Percentiles rank a stretch among this genome's conserved stretches.
These are phyloP conservation scores for Lochmaea crataegi DNA, from an alignment of 2,888 invertebrate genomes.

Conservation along the genomic window DNA sequence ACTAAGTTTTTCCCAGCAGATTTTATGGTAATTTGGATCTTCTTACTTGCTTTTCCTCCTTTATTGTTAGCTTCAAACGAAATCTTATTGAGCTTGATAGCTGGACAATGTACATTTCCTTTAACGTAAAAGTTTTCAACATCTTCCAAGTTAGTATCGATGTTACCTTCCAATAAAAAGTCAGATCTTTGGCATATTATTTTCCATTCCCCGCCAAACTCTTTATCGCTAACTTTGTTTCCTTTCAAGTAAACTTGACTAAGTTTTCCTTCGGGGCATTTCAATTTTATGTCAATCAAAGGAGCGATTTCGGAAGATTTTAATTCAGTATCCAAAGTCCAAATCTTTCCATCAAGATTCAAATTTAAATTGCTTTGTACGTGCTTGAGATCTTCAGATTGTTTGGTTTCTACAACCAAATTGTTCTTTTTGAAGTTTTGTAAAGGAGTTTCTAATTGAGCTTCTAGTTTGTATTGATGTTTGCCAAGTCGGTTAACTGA, in stretches of 20 bases:
- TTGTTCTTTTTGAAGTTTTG: constrained; percentile 60
- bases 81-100: constrained; percentile 74
- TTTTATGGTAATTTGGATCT: constrained; percentile 73
- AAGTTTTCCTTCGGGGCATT: constrained; percentile 66
- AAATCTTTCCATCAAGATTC: constrained; percentile 71
- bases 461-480: constrained; percentile 64
- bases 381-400: constrained; percentile 53
- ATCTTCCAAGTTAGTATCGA: constrained; percentile 70
- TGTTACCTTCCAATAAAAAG: constrained; percentile 68
- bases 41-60: constrained; percentile 69
- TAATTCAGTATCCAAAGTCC: constrained; percentile 68
- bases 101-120: constrained; percentile 72
- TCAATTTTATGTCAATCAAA: constrained; percentile 69
- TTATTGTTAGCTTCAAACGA: constrained; percentile 74
- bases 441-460: constrained; percentile 65
- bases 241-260: constrained; percentile 64
- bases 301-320: constrained; percentile 69
- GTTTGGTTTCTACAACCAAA: constrained; percentile 62
- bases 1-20: constrained; percentile 75
- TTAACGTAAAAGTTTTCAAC: constrained; percentile 76
- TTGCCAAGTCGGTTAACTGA: constrained; percentile 42
- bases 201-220: constrained; percentile 70
- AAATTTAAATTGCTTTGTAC: constrained; percentile 64
- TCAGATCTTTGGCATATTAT: constrained; percentile 56
- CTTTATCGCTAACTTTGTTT: constrained; percentile 68